Base-by-base conservation (phyloP, 2,113 vertebrate genomes). In the Sinocyclocheilus anshuiensis region DNA sequence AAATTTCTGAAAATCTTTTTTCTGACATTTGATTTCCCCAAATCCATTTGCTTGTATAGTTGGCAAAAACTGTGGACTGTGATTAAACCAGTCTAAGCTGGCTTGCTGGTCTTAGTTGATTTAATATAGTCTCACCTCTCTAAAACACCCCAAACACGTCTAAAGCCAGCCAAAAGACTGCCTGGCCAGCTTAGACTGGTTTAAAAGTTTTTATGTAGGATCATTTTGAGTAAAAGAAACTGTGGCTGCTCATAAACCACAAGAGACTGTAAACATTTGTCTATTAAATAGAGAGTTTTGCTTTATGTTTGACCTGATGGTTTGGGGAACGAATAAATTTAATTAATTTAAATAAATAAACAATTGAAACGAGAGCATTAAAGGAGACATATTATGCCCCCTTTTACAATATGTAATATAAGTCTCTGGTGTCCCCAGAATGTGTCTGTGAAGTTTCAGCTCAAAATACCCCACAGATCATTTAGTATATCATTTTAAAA, bases 61-160 rank as follows among this genome's bases (percentile, higher is more conserved):
- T 69, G 65, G 80, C 45, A 71, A 55, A 83, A 55, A 53, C 39
- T 29, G 29, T 61, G 55, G 6, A 80, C 9, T 77, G 8, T 81
- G 59, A 65, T 48, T 15, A 36, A 71, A 71, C 67, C 33, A 36
- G 67, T 8, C 16, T 39, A 39, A 69, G 12, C 13, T 67, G 26
- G 26, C 29, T 67, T 67, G 26, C 63, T 33, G 63, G 13, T 67
- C 6, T 69, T 69, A 69, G 7, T 16, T 71, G 69, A 4, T 22
- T 36, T 36, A 71, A 36, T 36, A 71, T 36, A 1, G 67, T 71
- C 29, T 61, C 57, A 61, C 20, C 57, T 61, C 57, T 33, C 15
- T 69, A 18, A 20, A 71, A 20, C 15, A 33, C 29, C 15, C 6
- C 29, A 36, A 36, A 71, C 2, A 7, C 15, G 3, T 69, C 29